Conservation (phyloP, 2,113 vertebrate genomes). For the Gallinago jamesoni region DNA sequence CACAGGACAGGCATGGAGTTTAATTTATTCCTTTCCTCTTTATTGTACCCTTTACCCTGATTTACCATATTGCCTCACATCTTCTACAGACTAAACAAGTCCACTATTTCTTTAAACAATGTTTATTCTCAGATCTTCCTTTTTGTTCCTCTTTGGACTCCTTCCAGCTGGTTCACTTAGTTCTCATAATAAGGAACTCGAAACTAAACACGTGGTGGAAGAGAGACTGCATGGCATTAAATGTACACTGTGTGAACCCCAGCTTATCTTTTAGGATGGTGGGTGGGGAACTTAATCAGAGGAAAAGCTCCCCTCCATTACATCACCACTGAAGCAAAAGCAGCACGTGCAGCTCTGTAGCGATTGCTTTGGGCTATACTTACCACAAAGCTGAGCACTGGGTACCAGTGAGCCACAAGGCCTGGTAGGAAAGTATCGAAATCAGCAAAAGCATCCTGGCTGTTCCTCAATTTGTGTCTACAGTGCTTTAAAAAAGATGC, state of each 20-base stretch:
- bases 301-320: neutral
- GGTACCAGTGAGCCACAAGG: neutral
- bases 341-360: neutral
- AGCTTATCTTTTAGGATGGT: neutral
- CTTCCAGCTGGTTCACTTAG: neutral
- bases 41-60: neutral
- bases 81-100: neutral
- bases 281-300: neutral
- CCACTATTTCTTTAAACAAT: neutral
- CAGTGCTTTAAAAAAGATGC: neutral
- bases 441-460: neutral
- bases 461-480: neutral
- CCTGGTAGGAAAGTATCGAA: neutral
- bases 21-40: neutral
- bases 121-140: neutral
- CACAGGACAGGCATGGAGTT: neutral
- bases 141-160: slow-evolving; percentile 20
- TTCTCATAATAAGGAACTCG: slow-evolving; percentile 29
- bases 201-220: neutral
- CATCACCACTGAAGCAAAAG: neutral
- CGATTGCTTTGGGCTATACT: neutral
- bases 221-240: neutral
- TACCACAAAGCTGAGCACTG: neutral
- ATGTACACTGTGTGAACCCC: neutral
- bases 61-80: neutral